phyloP scores from a whole-genome alignment of 2,113 vertebrate species.

The Sclerurus mexicanus region DNA sequence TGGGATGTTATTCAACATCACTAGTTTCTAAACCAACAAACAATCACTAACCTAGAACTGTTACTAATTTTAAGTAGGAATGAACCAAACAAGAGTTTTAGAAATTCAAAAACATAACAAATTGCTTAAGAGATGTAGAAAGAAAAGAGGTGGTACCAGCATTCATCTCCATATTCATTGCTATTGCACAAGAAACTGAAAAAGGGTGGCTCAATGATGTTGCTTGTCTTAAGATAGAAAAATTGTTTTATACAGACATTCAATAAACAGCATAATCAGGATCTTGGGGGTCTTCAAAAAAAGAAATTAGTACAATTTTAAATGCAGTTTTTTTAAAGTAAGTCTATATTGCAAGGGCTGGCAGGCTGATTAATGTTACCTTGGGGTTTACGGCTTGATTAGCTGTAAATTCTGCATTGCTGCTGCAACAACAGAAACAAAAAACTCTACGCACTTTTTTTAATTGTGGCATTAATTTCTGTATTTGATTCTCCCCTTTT shows the following conservation, averaged over 20 bases:
- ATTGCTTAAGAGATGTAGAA: background rate
- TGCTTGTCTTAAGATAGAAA: background rate
- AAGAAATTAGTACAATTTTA: background rate
- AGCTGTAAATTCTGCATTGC: background rate
- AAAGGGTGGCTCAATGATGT: background rate
- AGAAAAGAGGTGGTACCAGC: background rate
- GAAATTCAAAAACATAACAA: background rate
- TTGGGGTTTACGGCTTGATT: background rate
- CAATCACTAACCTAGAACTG: background rate
- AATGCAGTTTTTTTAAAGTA: background rate
- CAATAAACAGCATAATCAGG: background rate
- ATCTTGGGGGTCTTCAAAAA: background rate
- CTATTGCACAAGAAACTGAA: background rate
- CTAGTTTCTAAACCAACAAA: background rate
- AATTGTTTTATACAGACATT: background rate
- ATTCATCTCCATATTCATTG: background rate
- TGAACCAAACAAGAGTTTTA: background rate
- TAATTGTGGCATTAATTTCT: background rate
- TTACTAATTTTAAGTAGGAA: background rate
- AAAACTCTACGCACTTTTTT: background rate
- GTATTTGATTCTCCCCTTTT: background rate
- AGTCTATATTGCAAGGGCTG: background rate
- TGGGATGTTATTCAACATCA: background rate
- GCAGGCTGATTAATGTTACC: background rate
- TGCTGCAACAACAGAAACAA: background rate